These are phyloP conservation scores for Aporrectodea caliginosa DNA, from an alignment of 1,140 invertebrate species.

Conservation along the genomic window DNA sequence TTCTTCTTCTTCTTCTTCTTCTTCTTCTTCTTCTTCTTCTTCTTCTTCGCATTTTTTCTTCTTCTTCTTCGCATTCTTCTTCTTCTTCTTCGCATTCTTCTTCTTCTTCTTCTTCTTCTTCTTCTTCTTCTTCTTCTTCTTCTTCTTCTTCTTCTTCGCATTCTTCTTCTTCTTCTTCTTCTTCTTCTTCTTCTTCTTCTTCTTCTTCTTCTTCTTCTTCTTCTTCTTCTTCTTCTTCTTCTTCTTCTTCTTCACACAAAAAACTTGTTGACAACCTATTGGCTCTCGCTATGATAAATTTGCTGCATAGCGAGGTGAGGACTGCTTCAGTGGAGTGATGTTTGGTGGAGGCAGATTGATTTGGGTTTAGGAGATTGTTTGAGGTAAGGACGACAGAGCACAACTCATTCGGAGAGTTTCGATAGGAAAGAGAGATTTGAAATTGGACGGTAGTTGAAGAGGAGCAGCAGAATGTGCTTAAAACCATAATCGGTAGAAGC, in stretches of 20 bases:
- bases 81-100: slow-evolving; percentile 8
- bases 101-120: slow-evolving; percentile 15
- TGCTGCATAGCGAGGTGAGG: no score
- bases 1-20: slow-evolving; percentile 15
- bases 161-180: slow-evolving; percentile 15
- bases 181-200: slow-evolving; percentile 15
- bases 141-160: slow-evolving; percentile 6
- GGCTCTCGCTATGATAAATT: no score
- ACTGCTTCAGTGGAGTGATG: no score
- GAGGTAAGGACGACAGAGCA: no score
- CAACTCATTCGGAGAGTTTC: no score
- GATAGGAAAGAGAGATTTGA: no score
- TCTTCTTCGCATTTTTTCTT: no score
- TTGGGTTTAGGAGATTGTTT: no score
- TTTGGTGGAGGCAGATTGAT: no score
- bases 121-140: slow-evolving; percentile 15
- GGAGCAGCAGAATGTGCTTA: neutral
- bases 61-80: slow-evolving; percentile 11
- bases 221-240: slow-evolving; percentile 15
- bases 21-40: slow-evolving; percentile 17
- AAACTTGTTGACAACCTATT: no score
- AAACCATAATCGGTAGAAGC: neutral
- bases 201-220: slow-evolving; percentile 15
- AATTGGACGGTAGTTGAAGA: no score
- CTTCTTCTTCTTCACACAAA: slow-evolving; percentile 15